Evolutionary conservation across 2,888 invertebrate genomes (phyloP).

Genomic region (Ophioninae sp.): DNA sequence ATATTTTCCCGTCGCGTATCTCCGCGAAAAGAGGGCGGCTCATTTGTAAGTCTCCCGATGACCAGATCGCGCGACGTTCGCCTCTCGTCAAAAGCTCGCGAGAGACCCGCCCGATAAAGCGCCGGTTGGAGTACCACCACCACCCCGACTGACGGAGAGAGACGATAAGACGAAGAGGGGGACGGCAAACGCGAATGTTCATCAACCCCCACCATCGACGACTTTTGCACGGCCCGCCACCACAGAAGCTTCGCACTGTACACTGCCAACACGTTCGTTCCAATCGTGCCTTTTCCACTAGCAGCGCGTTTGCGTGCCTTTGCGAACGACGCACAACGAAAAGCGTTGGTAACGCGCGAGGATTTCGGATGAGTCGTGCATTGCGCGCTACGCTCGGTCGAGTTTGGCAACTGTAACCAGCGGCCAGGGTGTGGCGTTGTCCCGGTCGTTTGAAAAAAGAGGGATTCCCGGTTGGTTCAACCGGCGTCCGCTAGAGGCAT

Average conservation of each 20-base stretch:
- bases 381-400: slow-evolving; percentile 38
- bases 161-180: background rate
- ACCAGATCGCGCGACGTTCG: background rate
- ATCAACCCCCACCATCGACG: background rate
- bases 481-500: slow-evolving; percentile 70
- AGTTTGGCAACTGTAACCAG: slow-evolving; percentile 57
- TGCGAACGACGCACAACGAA: slow-evolving; percentile 12
- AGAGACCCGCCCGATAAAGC: slow-evolving; percentile 55
- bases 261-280: slow-evolving; percentile 31
- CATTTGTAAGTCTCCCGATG: background rate
- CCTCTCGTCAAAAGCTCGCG: slow-evolving; percentile 15
- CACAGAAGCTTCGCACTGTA: background rate
- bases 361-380: slow-evolving; percentile 34
- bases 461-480: slow-evolving; percentile 62
- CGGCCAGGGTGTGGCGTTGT: slow-evolving; percentile 74
- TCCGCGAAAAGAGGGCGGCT: background rate
- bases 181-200: background rate
- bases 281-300: slow-evolving; percentile 56
- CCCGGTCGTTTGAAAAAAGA: slow-evolving; percentile 69
- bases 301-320: slow-evolving; percentile 15
- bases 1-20: background rate
- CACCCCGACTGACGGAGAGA: slow-evolving; percentile 34
- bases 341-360: slow-evolving; percentile 19
- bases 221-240: slow-evolving; percentile 27
- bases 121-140: slow-evolving; percentile 14